Evolutionary conservation across 2,113 vertebrate genomes (phyloP).

Genomic region (Atractosteus spatula): DNA sequence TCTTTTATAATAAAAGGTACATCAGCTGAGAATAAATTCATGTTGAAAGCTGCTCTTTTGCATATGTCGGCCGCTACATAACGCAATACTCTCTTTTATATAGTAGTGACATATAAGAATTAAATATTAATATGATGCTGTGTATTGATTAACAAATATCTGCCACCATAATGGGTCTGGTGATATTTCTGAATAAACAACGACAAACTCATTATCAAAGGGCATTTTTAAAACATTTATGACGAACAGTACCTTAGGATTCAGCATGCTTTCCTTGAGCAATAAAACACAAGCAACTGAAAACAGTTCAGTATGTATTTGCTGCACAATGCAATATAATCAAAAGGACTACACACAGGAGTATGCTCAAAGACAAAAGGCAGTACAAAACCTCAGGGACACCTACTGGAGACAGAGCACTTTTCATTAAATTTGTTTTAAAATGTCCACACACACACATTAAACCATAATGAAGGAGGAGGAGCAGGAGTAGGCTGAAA

Average conservation of each 20-base stretch:
- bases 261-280: slow-evolving; percentile 45
- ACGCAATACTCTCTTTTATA: slow-evolving; percentile 54
- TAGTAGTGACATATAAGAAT: slow-evolving; percentile 64
- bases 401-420: slow-evolving; percentile 30
- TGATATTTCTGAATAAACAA: slow-evolving; percentile 78
- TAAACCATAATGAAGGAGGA: background rate
- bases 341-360: slow-evolving; percentile 50
- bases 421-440: slow-evolving; percentile 46
- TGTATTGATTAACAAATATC: slow-evolving; percentile 69
- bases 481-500: background rate
- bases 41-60: slow-evolving; percentile 21
- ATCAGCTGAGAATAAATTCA: slow-evolving; percentile 46
- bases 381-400: slow-evolving; percentile 45
- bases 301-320: slow-evolving; percentile 45
- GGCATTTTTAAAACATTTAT: slow-evolving; percentile 78
- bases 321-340: slow-evolving; percentile 44
- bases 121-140: slow-evolving; percentile 69
- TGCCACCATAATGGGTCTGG: slow-evolving; percentile 63
- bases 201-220: slow-evolving; percentile 74
- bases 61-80: slow-evolving; percentile 38
- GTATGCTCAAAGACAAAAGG: slow-evolving; percentile 33
- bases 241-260: slow-evolving; percentile 54
- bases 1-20: slow-evolving; percentile 30
- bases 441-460: slow-evolving; percentile 25
- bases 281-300: slow-evolving; percentile 53